phyloP scores from a whole-genome alignment of 1,140 invertebrate species.

The Trachymyrmex septentrionalis region DNA sequence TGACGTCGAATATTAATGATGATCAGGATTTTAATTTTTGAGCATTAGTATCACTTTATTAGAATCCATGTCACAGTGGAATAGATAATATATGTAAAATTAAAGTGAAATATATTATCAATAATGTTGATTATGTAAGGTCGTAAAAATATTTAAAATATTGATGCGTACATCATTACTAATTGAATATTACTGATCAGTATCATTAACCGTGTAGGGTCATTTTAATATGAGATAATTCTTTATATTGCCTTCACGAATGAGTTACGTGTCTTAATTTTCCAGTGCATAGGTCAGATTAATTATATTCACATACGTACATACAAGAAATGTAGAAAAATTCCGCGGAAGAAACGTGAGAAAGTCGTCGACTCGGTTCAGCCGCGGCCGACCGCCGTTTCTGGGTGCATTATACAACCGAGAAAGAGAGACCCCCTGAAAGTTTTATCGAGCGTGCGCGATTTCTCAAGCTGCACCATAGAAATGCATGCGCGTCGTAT shows the following conservation, averaged over 20 bases:
- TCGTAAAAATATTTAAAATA: too few species aligned
- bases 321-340: slow-evolving; percentile 17
- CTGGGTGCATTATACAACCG: slow-evolving; percentile 73
- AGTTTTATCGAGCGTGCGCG: slow-evolving; percentile 75
- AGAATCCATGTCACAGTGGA: too few species aligned
- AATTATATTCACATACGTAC: slow-evolving; percentile 30
- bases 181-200: too few species aligned
- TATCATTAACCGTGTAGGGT: too few species aligned
- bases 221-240: neutral
- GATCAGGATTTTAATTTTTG: too few species aligned
- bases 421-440: slow-evolving; percentile 68
- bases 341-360: slow-evolving; percentile 70
- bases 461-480: slow-evolving; percentile 63
- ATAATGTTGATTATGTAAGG: too few species aligned
- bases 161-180: too few species aligned
- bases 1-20: too few species aligned
- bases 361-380: slow-evolving; percentile 66
- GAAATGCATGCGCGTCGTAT: slow-evolving; percentile 66
- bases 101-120: too few species aligned
- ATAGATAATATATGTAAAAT: too few species aligned
- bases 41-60: too few species aligned
- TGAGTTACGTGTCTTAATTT: slow-evolving; percentile 32
- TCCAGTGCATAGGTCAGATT: neutral
- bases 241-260: neutral
- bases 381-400: slow-evolving; percentile 54